Percentiles rank a stretch among this genome's conserved stretches.
Conservation (phyloP, 2,888 invertebrate genomes). For the Tetropium fuscum region DNA sequence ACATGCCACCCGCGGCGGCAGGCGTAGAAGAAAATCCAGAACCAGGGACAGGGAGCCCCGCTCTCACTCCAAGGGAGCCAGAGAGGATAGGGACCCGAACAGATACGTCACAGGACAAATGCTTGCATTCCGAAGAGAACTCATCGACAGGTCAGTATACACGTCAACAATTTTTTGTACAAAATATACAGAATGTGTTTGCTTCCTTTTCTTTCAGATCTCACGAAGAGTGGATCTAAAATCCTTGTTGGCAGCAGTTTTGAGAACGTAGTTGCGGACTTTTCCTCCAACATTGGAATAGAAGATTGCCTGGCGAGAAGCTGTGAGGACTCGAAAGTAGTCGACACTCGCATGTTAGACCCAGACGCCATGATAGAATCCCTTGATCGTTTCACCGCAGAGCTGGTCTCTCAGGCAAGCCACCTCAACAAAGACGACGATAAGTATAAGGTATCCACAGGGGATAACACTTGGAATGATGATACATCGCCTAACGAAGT, state of each 20-base stretch:
- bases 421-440: slow-evolving; percentile 69
- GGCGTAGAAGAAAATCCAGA: slow-evolving; percentile 58
- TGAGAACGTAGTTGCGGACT: neutral
- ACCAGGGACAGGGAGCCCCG: slow-evolving; percentile 37
- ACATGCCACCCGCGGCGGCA: slow-evolving; percentile 60
- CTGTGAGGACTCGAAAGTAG: slow-evolving; percentile 53
- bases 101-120: slow-evolving; percentile 62
- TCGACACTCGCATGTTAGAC: slow-evolving; percentile 67
- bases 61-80: slow-evolving; percentile 31
- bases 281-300: slow-evolving; percentile 37
- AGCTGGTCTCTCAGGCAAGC: slow-evolving; percentile 74
- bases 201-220: slow-evolving; percentile 50
- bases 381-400: slow-evolving; percentile 74
- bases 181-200: too few relatives aligned
- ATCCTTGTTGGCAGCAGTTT: slow-evolving; percentile 33
- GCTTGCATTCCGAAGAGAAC: slow-evolving; percentile 60
- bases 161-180: too few relatives aligned
- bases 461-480: slow-evolving; percentile 83
- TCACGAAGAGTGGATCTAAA: slow-evolving; percentile 66
- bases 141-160: slow-evolving; percentile 53
- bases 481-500: slow-evolving; percentile 83
- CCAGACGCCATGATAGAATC: slow-evolving; percentile 78
- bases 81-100: slow-evolving; percentile 43
- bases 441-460: slow-evolving; percentile 56
- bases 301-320: slow-evolving; percentile 56